Conservation (phyloP, 2,888 invertebrate species). For the Lochmaea crataegi region DNA sequence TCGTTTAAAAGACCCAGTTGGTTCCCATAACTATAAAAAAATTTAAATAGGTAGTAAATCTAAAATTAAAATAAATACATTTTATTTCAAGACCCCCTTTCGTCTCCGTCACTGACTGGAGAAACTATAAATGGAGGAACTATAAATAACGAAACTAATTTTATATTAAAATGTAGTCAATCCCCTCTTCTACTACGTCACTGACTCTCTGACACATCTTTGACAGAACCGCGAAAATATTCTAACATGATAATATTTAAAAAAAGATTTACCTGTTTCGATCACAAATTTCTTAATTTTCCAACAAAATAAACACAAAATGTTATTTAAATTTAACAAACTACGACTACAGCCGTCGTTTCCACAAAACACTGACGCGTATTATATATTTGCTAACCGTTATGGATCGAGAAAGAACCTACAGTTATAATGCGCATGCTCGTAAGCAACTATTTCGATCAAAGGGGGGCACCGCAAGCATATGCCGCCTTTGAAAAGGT, state of each 20-base stretch:
- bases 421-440: neutral
- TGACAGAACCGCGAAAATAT: neutral
- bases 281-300: neutral
- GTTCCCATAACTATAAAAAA: neutral
- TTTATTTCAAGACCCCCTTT: neutral
- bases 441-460: neutral
- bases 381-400: neutral
- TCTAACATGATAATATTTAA: neutral
- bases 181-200: neutral
- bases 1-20: neutral
- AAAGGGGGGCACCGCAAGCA: constrained; percentile 8
- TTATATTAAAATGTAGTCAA: neutral
- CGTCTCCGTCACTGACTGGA: neutral
- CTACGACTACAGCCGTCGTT: neutral
- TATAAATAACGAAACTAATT: neutral
- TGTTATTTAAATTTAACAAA: too few relatives aligned
- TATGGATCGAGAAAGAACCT: neutral
- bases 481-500: constrained; percentile 15
- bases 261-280: neutral
- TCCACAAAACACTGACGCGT: neutral
- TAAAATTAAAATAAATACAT: neutral
- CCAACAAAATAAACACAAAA: neutral
- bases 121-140: too few relatives aligned
- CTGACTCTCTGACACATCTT: neutral
- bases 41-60: neutral